Evolutionary conservation across 1,140 invertebrate species (phyloP), one percentile per base, ranked within the genome.

Genomic region (Euura saliciscinereae): DNA sequence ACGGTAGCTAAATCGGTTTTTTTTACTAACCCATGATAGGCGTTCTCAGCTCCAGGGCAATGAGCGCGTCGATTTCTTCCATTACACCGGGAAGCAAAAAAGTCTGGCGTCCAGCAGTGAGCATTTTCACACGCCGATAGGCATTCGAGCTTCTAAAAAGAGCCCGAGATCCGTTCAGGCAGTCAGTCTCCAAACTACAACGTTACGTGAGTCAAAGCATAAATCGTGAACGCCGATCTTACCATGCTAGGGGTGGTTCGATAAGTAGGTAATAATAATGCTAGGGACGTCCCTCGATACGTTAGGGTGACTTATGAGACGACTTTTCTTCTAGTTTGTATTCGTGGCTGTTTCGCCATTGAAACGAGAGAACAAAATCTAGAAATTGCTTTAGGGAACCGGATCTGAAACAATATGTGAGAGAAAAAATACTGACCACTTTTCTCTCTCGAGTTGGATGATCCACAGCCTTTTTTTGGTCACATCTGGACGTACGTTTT

Each of bases 81-180:
- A 78, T 65, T 0, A 79, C 44, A 5, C 77, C 78, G 3, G 77
- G 74, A 66, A 79, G 68, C 69, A 79, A 76, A 45, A 79, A 79
- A 7, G 72, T 73, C 6, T 72, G 74, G 46, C 74, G 65, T 0
- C 77, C 77, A 8, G 78, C 77, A 6, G 78, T 76, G 6, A 78
- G 69, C 42, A 73, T 68, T 59, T 74, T 70, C 2, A 79, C 71
- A 72, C 77, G 70, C 2, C 71, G 73, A 73, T 78, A 79, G 65
- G 72, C 66, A 0, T 28, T 8, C 0, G 78, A 74, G 3, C 75
- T 71, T 11, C 64, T 75, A 68, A 79, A 79, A 2, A 79, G 67
- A 69, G 66, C 71, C 11, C 76, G 77, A 66, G 74, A 73, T 6
- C 77, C 77, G 51, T 74, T 77, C 6, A 44, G 13, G 51, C 3